Conservation (phyloP, 2,113 vertebrate genomes). For the Oncorhynchus nerka region DNA sequence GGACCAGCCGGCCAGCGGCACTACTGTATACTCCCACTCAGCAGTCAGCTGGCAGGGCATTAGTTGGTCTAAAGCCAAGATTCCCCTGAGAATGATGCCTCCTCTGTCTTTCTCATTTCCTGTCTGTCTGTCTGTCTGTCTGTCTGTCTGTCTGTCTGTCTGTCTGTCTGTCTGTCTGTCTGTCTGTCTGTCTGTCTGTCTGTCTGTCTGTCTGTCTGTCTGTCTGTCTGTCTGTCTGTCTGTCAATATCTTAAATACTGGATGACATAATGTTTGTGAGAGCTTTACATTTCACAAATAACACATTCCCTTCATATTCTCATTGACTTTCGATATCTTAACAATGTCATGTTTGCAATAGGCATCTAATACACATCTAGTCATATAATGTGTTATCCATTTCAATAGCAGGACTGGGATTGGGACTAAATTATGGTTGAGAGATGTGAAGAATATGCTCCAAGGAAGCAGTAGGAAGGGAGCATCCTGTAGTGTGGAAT, state of each 20-base stretch:
- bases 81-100: neutral
- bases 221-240: neutral
- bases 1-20: neutral
- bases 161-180: neutral
- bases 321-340: neutral
- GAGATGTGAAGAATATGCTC: neutral
- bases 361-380: neutral
- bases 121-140: neutral
- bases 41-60: neutral
- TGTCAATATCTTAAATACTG: neutral
- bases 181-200: neutral
- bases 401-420: neutral
- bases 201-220: neutral
- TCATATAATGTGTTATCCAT: neutral
- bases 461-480: neutral
- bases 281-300: no score
- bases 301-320: no score
- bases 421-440: neutral
- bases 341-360: neutral
- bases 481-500: slow-evolving; percentile 1
- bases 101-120: neutral
- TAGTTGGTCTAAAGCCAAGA: neutral
- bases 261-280: no score
- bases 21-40: neutral
- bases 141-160: no score